Conservation (phyloP, 2,797 vertebrate species). For the Sorex maritimensis region DNA sequence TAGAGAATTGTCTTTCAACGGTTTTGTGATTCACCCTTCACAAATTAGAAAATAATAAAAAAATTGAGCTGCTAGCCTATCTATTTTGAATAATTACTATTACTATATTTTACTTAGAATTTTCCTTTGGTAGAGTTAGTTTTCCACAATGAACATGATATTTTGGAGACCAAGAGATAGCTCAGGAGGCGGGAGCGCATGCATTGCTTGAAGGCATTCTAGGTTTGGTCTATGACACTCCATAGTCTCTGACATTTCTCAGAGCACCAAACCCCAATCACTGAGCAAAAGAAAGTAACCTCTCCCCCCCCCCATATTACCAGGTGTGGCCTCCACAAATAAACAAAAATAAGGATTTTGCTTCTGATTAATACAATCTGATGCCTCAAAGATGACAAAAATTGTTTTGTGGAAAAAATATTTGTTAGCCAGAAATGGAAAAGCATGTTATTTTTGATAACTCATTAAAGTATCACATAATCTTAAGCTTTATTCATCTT, state of each 20-base stretch:
- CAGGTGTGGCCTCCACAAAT: too few species aligned
- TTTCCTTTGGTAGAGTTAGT: slow-evolving; percentile 52
- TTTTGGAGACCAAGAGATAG: not conserved
- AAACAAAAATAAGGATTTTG: not conserved
- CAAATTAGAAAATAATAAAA: slow-evolving; percentile 62
- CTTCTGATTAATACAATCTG: slow-evolving; percentile 24
- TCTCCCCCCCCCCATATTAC: too few species aligned
- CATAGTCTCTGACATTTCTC: too few species aligned
- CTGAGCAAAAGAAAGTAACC: too few species aligned
- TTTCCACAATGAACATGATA: slow-evolving; percentile 59
- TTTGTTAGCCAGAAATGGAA: slow-evolving; percentile 7
- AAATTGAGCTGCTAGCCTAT: slow-evolving; percentile 52
- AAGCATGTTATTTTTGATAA: slow-evolving; percentile 47
- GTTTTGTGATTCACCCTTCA: slow-evolving; percentile 48
- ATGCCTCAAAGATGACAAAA: slow-evolving; percentile 54
- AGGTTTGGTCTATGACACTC: too few species aligned
- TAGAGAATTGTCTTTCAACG: not conserved
- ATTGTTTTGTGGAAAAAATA: slow-evolving; percentile 46
- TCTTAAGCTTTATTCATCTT: not conserved
- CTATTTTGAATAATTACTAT: slow-evolving; percentile 64
- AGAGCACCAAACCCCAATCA: too few species aligned
- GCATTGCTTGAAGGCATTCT: too few species aligned
- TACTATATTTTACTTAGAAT: slow-evolving; percentile 58
- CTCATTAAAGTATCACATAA: not conserved
- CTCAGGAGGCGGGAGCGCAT: too few species aligned